A percentile compares a stretch with the other conserved stretches of the same genome.
Evolutionary conservation across 2,113 vertebrate species (phyloP).

Genomic region (Elaphurus davidianus): DNA sequence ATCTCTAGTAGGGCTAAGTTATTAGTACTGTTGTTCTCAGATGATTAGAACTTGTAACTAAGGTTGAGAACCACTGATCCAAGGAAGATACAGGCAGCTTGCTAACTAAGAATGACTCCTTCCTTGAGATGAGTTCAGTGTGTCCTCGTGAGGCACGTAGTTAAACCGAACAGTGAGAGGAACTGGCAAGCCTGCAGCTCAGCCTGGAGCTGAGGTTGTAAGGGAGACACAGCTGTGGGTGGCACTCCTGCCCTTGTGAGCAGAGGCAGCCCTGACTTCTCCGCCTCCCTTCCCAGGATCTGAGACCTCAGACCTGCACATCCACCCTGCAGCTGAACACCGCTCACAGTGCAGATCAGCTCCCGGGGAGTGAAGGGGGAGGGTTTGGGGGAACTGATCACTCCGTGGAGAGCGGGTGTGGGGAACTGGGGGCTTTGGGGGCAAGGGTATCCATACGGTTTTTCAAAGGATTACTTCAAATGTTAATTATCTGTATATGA

Average conservation of each 20-base stretch:
- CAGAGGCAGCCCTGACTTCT: fast-evolving
- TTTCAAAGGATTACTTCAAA: neutral
- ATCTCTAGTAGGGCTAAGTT: neutral
- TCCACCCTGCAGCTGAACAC: neutral
- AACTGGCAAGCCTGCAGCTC: neutral
- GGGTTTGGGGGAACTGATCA: neutral
- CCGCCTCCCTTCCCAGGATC: neutral
- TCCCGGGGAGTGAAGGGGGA: neutral
- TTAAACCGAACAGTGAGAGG: neutral
- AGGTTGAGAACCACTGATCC: neutral
- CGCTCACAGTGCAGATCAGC: fast-evolving
- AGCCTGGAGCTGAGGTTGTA: neutral
- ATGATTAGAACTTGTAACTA: neutral
- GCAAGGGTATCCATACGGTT: neutral
- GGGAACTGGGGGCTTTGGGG: no score
- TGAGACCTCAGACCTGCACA: neutral
- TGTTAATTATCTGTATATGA: neutral
- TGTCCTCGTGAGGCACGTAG: neutral
- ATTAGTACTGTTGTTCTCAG: neutral
- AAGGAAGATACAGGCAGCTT: neutral
- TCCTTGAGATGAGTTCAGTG: neutral
- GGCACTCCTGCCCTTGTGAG: fast-evolving
- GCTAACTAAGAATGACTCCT: neutral
- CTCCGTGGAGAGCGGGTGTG: fast-evolving
- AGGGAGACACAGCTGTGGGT: neutral